A percentile compares a stretch with the other conserved stretches of the same genome.
Conservation (phyloP, 2,797 vertebrate genomes). For the Mallotus villosus region DNA sequence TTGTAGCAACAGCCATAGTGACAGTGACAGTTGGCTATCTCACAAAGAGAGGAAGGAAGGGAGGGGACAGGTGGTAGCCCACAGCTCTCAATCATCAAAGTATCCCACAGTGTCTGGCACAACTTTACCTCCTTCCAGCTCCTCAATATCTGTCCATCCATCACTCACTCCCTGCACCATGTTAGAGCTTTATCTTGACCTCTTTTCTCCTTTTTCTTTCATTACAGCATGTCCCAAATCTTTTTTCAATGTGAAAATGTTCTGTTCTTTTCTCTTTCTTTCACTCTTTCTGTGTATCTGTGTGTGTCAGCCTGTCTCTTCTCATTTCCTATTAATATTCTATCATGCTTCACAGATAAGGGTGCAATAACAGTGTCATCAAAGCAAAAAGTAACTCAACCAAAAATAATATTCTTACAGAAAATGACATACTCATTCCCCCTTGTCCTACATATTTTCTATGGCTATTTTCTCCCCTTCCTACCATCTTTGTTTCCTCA, state of each 20-base stretch:
- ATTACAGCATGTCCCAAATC: too few species aligned
- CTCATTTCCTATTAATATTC: too few species aligned
- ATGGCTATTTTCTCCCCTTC: conserved; percentile 11
- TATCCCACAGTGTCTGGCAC: conserved; percentile 31
- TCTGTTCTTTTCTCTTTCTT: not conserved
- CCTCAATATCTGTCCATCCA: not conserved
- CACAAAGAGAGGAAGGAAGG: conserved; percentile 31
- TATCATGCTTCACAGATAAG: too few species aligned
- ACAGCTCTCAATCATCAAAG: conserved; percentile 38
- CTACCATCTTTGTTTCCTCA: conserved; percentile 19
- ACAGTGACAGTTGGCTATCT: conserved; percentile 58
- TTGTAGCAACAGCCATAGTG: conserved; percentile 61
- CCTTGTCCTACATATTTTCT: not conserved
- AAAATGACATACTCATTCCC: not conserved
- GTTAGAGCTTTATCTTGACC: not conserved
- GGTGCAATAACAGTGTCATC: too few species aligned
- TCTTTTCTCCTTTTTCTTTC: not conserved
- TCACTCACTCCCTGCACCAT: not conserved
- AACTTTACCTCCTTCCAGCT: conserved; percentile 21
- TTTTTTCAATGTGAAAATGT: not conserved
- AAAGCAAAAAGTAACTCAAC: too few species aligned
- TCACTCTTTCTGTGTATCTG: not conserved
- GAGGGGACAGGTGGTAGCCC: not conserved
- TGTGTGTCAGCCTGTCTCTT: not conserved
- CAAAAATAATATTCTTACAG: too few species aligned